Evolutionary conservation across 2,888 invertebrate species (phyloP).

Genomic region (Erebia aethiops): DNA sequence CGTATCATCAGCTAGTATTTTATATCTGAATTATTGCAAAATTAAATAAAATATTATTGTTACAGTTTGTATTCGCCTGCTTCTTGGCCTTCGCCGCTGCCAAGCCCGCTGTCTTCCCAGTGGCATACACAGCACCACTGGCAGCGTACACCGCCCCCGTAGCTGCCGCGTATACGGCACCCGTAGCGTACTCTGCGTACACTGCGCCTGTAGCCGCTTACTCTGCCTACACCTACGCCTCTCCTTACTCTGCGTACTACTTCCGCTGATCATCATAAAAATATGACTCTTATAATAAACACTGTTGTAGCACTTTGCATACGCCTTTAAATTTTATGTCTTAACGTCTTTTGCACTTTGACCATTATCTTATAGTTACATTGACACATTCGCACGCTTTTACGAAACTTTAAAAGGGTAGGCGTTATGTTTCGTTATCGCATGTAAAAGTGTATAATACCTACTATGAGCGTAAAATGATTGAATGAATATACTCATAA

Average conservation of each 20-base stretch:
- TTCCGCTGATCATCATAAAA: constrained; percentile 39
- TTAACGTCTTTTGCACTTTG: background rate
- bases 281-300: background rate
- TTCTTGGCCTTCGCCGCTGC: constrained; percentile 75
- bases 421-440: too few relatives aligned
- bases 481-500: too few relatives aligned
- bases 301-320: background rate
- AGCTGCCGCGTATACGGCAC: constrained; percentile 56
- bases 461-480: too few relatives aligned
- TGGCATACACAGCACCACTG: constrained; percentile 48
- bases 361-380: too few relatives aligned
- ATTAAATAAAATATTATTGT: constrained; percentile 36
- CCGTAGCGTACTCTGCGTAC: constrained; percentile 56
- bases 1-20: too few relatives aligned
- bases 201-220: constrained; percentile 55
- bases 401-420: too few relatives aligned
- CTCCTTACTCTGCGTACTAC: constrained; percentile 51
- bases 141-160: constrained; percentile 53
- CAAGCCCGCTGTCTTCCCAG: constrained; percentile 56
- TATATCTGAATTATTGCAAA: too few relatives aligned
- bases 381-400: too few relatives aligned
- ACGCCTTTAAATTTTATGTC: background rate
- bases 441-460: too few relatives aligned
- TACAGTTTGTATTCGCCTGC: constrained; percentile 72
- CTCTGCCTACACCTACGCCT: constrained; percentile 54